phyloP scores from a whole-genome alignment of 2,797 vertebrate species.

The Myotis vivesi region DNA sequence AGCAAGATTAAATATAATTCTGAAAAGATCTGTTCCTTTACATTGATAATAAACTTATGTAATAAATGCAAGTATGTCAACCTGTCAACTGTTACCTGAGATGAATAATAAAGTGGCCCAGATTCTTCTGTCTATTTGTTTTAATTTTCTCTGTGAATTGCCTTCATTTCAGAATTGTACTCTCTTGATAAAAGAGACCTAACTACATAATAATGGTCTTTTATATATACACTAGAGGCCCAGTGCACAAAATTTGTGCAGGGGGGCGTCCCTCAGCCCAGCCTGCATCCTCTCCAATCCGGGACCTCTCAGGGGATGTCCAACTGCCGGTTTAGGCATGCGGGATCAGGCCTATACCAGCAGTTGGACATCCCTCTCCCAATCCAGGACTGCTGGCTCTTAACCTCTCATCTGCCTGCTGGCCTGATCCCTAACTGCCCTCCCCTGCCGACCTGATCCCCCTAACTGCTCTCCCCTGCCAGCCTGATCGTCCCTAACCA shows the following conservation, averaged over 20 bases:
- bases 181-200: background rate
- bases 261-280: accelerated
- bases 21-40: background rate
- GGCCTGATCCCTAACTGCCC: too few species aligned
- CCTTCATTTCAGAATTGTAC: constrained; percentile 1
- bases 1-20: constrained; percentile 25
- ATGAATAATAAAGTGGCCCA: background rate
- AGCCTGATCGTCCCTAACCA: too few species aligned
- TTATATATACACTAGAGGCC: background rate
- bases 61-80: background rate
- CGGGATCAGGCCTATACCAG: too few species aligned
- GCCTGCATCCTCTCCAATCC: too few species aligned
- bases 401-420: too few species aligned
- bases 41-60: background rate
- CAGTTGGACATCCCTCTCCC: too few species aligned
- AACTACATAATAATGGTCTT: background rate
- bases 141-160: background rate
- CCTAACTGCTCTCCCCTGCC: too few species aligned
- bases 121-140: background rate
- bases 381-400: too few species aligned
- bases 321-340: too few species aligned
- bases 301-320: too few species aligned
- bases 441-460: too few species aligned
- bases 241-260: too few species aligned
- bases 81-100: background rate